A percentile compares a stretch with the other conserved stretches of the same genome.
Conservation (phyloP, 2,113 vertebrate species). For the Craseonycteris thonglongyai region DNA sequence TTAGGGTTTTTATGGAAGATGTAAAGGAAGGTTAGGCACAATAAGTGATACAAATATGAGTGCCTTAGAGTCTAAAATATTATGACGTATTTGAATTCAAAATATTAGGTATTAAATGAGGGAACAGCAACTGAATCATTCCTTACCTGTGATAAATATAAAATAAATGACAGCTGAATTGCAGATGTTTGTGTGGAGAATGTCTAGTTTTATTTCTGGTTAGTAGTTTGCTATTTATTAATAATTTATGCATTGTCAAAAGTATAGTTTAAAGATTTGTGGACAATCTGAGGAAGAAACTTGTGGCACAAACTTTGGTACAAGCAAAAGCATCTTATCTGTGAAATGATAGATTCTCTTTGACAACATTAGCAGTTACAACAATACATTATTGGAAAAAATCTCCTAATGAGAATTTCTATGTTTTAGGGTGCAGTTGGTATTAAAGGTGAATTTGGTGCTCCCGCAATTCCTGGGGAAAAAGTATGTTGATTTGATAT, state of each 20-base stretch:
- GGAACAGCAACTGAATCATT: neutral
- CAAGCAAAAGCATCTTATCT: neutral
- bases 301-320: neutral
- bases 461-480: conserved; percentile 76
- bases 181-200: neutral
- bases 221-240: neutral
- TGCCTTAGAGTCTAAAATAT: neutral
- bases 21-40: neutral
- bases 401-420: neutral
- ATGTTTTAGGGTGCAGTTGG: conserved; percentile 77
- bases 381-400: neutral
- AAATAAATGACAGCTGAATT: neutral
- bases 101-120: neutral
- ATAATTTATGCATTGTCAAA: neutral
- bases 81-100: neutral
- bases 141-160: neutral
- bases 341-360: neutral
- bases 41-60: neutral
- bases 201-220: neutral
- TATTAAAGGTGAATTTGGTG: conserved; percentile 76
- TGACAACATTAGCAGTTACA: neutral
- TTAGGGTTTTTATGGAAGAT: neutral
- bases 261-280: neutral
- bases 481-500: conserved; percentile 75
- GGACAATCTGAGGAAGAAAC: neutral